These are phyloP conservation scores for Drosophila orosa DNA, from an alignment of 1,140 invertebrate genomes.

Conservation along the genomic window DNA sequence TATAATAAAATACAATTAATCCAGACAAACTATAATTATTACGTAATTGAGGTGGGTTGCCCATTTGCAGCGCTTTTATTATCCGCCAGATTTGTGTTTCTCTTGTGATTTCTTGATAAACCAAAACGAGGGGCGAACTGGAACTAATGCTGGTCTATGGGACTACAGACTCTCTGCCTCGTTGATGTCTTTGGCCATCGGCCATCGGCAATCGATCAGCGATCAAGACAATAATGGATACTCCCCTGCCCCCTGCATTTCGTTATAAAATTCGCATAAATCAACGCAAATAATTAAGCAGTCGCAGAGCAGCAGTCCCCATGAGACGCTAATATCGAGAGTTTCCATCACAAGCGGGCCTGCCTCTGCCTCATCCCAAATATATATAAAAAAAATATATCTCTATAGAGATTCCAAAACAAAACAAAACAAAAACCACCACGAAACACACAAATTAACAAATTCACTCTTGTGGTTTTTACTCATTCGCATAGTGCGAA, in stretches of 20 bases:
- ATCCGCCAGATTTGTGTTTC: constrained; percentile 40
- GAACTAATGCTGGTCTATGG: constrained; percentile 54
- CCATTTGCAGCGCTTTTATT: constrained; percentile 46
- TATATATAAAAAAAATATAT: not conserved
- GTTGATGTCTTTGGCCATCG: constrained; percentile 40
- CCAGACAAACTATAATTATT: constrained; percentile 69
- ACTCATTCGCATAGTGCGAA: constrained; percentile 53
- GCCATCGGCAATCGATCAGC: constrained; percentile 56
- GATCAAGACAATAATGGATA: constrained; percentile 58
- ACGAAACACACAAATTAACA: constrained; percentile 53
- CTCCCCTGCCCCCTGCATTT: constrained; percentile 44
- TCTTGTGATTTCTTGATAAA: constrained; percentile 28
- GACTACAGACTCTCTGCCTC: not conserved
- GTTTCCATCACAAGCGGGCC: constrained; percentile 34
- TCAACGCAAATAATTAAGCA: constrained; percentile 76
- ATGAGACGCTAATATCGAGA: constrained; percentile 63
- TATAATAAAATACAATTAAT: constrained; percentile 63
- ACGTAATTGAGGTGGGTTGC: constrained; percentile 68
- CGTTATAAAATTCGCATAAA: constrained; percentile 76
- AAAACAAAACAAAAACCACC: constrained; percentile 39
- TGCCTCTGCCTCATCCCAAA: constrained; percentile 7
- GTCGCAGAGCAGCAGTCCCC: constrained; percentile 53
- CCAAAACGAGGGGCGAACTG: constrained; percentile 44
- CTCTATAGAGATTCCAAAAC: constrained; percentile 16
- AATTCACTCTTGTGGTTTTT: constrained; percentile 57